Percentiles rank a stretch among this genome's conserved stretches.
These are phyloP conservation scores for Rhaphigaster nebulosa DNA, from an alignment of 2,888 invertebrate species.

Conservation along the genomic window DNA sequence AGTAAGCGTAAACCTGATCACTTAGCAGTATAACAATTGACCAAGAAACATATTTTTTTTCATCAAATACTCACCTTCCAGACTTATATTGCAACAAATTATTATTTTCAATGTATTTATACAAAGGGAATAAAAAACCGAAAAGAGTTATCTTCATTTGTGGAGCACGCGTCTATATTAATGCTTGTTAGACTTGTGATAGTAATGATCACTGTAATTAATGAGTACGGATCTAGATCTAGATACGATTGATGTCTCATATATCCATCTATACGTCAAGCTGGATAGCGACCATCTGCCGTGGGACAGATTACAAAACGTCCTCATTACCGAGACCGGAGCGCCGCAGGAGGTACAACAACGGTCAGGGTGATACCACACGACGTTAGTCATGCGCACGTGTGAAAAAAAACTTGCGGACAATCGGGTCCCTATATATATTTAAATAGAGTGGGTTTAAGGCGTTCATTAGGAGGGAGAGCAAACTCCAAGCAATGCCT, in stretches of 20 bases:
- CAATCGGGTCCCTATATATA: slow-evolving; percentile 25
- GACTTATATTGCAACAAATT: no score
- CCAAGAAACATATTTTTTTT: no score
- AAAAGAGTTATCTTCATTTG: neutral
- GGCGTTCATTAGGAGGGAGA: slow-evolving; percentile 53
- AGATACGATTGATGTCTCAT: neutral
- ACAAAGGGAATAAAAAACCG: neutral
- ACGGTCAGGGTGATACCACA: slow-evolving; percentile 19
- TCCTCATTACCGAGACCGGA: slow-evolving; percentile 34
- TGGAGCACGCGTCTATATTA: neutral
- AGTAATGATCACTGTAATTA: neutral
- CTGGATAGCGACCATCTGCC: slow-evolving; percentile 6
- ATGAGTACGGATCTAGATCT: neutral
- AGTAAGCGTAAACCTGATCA: no score
- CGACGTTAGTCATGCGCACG: slow-evolving; percentile 21
- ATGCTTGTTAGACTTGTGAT: neutral
- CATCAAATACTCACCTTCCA: no score
- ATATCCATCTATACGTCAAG: slow-evolving; percentile 7
- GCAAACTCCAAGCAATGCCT: neutral
- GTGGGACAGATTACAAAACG: slow-evolving; percentile 36
- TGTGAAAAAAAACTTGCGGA: slow-evolving; percentile 46
- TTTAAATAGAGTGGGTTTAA: slow-evolving; percentile 56
- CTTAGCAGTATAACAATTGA: no score
- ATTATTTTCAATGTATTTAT: no score
- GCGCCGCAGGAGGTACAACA: slow-evolving; percentile 33